These are phyloP conservation scores for Taphrorychus bicolor DNA, from an alignment of 2,888 invertebrate species.

Conservation along the genomic window DNA sequence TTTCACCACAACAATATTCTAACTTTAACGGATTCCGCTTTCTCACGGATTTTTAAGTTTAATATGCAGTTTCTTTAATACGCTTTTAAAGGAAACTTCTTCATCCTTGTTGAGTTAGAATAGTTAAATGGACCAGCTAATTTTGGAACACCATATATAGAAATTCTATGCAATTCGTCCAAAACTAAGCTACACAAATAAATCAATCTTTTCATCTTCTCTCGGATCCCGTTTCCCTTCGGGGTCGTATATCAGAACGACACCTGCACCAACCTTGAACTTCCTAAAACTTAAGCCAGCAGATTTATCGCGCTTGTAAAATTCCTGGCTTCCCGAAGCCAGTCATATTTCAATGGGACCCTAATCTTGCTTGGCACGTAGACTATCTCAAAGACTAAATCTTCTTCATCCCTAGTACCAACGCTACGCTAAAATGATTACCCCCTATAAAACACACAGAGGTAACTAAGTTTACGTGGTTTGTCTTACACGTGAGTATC, in stretches of 20 bases:
- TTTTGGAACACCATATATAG: no score
- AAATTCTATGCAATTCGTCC: no score
- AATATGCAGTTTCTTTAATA: no score
- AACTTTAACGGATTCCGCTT: no score
- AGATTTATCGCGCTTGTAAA: conserved; percentile 10
- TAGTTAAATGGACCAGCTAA: no score
- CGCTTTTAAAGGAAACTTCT: no score
- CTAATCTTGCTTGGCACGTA: conserved; percentile 3
- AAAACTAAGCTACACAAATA: no score
- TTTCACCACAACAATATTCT: no score
- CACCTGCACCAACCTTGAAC: conserved; percentile 9
- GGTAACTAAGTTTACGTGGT: not conserved
- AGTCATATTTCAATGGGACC: conserved; percentile 6
- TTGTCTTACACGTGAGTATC: not conserved
- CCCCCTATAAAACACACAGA: conserved; percentile 6
- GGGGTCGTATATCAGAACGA: not conserved
- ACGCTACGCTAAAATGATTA: conserved; percentile 8
- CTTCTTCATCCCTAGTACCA: conserved; percentile 2
- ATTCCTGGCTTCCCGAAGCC: not conserved
- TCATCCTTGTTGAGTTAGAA: no score
- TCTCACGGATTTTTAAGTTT: no score
- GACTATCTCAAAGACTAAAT: not conserved
- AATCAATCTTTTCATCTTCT: no score
- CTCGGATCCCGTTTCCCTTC: no score
- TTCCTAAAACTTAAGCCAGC: not conserved